Evolutionary conservation across 2,797 vertebrate genomes (phyloP), one percentile per base, ranked within the genome.

Genomic region (Crossoptilon crossoptilon): DNA sequence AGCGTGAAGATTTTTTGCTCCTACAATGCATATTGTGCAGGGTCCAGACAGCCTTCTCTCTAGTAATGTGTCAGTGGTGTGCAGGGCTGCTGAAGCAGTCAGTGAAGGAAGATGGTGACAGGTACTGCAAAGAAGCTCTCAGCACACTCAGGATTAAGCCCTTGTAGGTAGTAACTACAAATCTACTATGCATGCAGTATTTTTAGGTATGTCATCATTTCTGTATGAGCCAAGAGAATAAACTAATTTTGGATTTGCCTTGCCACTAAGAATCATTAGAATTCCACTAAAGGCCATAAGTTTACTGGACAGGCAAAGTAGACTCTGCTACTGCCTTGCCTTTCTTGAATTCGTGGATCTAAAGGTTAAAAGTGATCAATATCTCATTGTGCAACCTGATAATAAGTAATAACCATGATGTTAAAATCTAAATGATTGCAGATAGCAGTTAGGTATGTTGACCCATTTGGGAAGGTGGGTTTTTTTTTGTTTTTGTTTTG

Each of bases 321-420:
- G 88, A 90, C 75, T 94, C 35, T 94, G 94, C 92, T 91, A 78
- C 93, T 96, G 79, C 92, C 96, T 95, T 18, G 91, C 96, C 98
- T 98, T 97, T 97, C 87, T 89, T 96, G 96, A 97, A 97, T 97
- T 97, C 95, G 96, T 95, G 84, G 88, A 95, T 96, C 95, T 97
- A 98, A 98, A 98, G 97, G 97, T 98, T 98, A 98, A 96, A 98
- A 97, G 94, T 97, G 97, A 98, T 98, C 98, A 98, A 98, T 98
- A 98, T 96, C 97, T 97, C 97, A 97, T 97, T 98, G 97, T 96
- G 87, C 96, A 96, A 94, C 95, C 96, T 97, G 96, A 97, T 97
- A 97, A 97, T 97, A 98, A 97, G 97, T 97, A 97, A 97, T 98
- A 98, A 98, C 96, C 95, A 90, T 94, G 96, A 97, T 96, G 97